Evolutionary conservation across 2,113 vertebrate species (phyloP).

Genomic region (Picathartes gymnocephalus): DNA sequence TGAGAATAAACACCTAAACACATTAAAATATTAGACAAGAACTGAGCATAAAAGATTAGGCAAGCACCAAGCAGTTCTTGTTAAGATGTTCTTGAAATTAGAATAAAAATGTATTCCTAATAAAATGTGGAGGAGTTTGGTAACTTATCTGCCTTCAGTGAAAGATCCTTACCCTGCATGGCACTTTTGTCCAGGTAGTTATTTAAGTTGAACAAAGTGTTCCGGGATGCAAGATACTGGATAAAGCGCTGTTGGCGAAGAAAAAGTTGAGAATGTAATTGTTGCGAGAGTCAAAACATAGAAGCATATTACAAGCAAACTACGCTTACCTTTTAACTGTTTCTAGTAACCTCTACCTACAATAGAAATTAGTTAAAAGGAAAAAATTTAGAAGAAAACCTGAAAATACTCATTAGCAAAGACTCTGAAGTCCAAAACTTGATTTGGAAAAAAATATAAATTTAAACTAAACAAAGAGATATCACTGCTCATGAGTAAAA

Average conservation of each 20-base stretch:
- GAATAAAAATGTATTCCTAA: not conserved
- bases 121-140: not conserved
- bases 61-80: not conserved
- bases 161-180: constrained; percentile 82
- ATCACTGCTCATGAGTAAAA: not conserved
- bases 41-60: not conserved
- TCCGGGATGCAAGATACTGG: constrained; percentile 92
- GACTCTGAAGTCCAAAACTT: not conserved
- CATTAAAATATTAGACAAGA: not conserved
- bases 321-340: not conserved
- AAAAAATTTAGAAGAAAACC: not conserved
- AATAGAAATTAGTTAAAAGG: not conserved
- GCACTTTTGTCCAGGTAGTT: constrained; percentile 96
- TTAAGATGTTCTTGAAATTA: not conserved
- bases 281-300: not conserved
- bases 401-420: not conserved
- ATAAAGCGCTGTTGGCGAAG: constrained; percentile 83
- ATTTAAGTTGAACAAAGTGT: constrained; percentile 93
- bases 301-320: not conserved
- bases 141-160: not conserved
- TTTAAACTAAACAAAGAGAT: not conserved
- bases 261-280: not conserved
- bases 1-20: not conserved
- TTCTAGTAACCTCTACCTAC: not conserved
- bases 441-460: not conserved